Conservation (phyloP, 2,113 vertebrate genomes). For the Ptilorrhoa leucosticta region DNA sequence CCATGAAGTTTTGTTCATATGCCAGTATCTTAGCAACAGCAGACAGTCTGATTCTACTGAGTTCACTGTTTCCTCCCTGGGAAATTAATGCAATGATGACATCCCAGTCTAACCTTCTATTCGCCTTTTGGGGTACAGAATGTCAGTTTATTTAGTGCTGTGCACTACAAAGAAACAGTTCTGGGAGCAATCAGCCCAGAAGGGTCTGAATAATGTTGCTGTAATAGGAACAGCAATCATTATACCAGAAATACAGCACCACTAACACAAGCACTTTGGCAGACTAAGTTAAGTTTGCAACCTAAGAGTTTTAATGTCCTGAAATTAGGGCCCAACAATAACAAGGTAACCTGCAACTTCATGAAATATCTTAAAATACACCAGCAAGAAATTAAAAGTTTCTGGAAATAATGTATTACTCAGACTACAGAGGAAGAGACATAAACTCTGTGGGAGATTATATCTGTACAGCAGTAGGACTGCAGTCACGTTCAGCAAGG, state of each 20-base stretch:
- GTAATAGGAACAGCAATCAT: background rate
- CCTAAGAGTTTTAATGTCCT: background rate
- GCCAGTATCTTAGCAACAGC: constrained; percentile 39
- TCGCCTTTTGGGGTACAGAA: background rate
- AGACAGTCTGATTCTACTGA: background rate
- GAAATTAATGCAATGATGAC: constrained; percentile 1
- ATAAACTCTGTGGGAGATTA: background rate
- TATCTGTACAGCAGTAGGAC: background rate
- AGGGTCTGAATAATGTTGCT: background rate
- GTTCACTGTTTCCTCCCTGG: background rate
- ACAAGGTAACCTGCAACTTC: background rate
- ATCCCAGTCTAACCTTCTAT: background rate
- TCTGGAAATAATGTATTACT: background rate
- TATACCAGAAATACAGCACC: background rate
- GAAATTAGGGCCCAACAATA: background rate
- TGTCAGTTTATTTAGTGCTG: background rate
- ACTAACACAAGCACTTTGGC: background rate
- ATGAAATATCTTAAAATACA: background rate
- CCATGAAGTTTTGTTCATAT: background rate
- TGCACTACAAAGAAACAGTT: background rate
- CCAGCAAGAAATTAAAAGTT: background rate
- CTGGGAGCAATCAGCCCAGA: background rate
- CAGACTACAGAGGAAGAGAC: background rate
- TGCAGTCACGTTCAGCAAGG: background rate
- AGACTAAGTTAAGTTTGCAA: background rate